A percentile compares a stretch with the other conserved stretches of the same genome.
phyloP scores from a whole-genome alignment of 2,797 vertebrate genomes.

The Manis crassicaudata region DNA sequence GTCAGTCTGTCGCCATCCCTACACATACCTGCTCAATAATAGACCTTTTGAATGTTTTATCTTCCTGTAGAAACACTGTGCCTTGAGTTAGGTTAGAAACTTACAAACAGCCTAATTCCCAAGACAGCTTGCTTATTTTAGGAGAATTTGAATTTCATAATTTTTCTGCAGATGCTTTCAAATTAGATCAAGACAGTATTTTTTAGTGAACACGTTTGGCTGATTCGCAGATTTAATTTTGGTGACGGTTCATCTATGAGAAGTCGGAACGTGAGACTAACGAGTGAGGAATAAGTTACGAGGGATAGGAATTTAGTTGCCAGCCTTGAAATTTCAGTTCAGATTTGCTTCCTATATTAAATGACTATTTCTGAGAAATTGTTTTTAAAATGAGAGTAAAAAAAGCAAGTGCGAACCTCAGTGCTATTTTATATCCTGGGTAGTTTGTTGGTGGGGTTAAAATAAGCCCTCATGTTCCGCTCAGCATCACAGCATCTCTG shows the following conservation, averaged over 20 bases:
- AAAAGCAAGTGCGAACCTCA: neutral
- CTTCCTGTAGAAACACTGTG: neutral
- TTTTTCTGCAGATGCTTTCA: neutral
- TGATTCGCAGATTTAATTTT: neutral
- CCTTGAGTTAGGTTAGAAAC: neutral
- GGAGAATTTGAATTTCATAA: neutral
- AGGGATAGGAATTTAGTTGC: neutral
- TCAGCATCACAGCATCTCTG: neutral
- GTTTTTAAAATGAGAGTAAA: neutral
- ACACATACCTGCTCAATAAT: neutral
- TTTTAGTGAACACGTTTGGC: neutral
- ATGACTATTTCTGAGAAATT: neutral
- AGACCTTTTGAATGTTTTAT: neutral
- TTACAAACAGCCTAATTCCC: neutral
- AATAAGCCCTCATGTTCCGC: accelerated
- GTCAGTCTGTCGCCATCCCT: neutral
- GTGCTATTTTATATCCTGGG: neutral
- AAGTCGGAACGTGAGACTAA: neutral
- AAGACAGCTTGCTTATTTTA: neutral
- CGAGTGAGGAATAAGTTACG: neutral
- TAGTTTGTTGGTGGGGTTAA: neutral
- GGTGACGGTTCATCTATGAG: neutral
- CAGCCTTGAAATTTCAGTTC: neutral
- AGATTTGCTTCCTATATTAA: neutral
- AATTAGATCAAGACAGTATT: neutral